Base-by-base conservation (phyloP, 1,140 invertebrate species). In the Atta texana region DNA sequence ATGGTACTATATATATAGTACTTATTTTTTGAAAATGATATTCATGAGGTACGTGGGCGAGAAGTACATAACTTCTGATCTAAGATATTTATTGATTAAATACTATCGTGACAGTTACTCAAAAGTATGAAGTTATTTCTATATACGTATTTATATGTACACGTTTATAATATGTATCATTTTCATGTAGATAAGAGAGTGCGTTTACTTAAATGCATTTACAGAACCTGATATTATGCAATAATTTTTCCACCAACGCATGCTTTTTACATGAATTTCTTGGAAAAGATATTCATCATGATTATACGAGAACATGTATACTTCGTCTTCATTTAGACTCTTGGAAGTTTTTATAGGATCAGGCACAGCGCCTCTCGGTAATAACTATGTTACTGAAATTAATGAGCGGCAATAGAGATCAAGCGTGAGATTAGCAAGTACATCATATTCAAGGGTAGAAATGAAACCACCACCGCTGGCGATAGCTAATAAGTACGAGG, bases 301-400 rank as follows among this genome's bases (percentile, higher is more conserved):
- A 72, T 72, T 72, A 39, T 12, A 82, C 6, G 34, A 49, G 34
- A 51, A 72, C 44, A 21, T 21, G 53, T 59, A 44, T 49, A 34
- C 68, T 82, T 61, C 78, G 10, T 72, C 78, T 82, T 72, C 78
- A 82, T 82, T 82, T 82, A 72, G 51, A 81, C 21, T 81, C 21
- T 78, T 51, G 55, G 8, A 53, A 31, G 34, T 82, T 72, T 82
- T 82, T 82, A 82, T 16, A 24, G 24, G 18, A 69, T 10, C 63
- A 1, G 6, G 53, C 53, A 49, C 28, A 57, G 68, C 66, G 78
- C 18, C 68, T 72, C 66, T 10, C 68, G 53, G 53, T 82, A 82
- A 82, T 82, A 72, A 82, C 78, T 72, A 72, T 82, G 68, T 72
- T 82, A 74, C 55, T 74, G 69, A 74, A 84, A 84, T 84, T 84